phyloP scores from a whole-genome alignment of 2,888 invertebrate species.

The Catocala fraxini region DNA sequence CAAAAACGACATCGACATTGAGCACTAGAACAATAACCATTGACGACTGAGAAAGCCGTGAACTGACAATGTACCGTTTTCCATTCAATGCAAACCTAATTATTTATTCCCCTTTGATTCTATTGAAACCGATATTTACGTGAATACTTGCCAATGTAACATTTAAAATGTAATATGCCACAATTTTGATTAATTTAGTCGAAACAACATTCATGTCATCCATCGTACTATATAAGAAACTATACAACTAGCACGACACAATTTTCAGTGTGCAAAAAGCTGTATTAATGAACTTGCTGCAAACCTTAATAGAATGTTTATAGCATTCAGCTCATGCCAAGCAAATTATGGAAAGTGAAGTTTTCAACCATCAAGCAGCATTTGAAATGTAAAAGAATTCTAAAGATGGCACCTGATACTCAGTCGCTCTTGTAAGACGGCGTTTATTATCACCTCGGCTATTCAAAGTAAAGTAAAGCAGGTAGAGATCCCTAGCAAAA shows the following conservation, averaged over 20 bases:
- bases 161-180: not conserved
- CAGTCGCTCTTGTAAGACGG: slow-evolving; percentile 12
- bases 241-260: no score
- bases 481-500: slow-evolving; percentile 37
- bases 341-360: no score
- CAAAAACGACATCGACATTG: slow-evolving; percentile 42
- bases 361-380: no score
- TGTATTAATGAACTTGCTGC: no score
- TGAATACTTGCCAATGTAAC: no score
- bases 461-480: slow-evolving; percentile 35
- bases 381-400: not conserved
- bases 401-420: slow-evolving; percentile 4
- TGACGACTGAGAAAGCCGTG: slow-evolving; percentile 56
- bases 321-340: no score
- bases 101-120: slow-evolving; percentile 39
- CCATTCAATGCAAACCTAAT: slow-evolving; percentile 50
- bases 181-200: no score
- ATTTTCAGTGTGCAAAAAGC: no score
- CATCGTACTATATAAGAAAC: no score
- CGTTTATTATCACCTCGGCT: slow-evolving; percentile 19
- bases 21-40: slow-evolving; percentile 52
- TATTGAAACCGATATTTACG: no score
- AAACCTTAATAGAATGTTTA: no score
- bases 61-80: slow-evolving; percentile 50
- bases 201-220: no score